Base-by-base conservation (phyloP, 64 coral and sea anemone species). In the Porites australiensis region DNA sequence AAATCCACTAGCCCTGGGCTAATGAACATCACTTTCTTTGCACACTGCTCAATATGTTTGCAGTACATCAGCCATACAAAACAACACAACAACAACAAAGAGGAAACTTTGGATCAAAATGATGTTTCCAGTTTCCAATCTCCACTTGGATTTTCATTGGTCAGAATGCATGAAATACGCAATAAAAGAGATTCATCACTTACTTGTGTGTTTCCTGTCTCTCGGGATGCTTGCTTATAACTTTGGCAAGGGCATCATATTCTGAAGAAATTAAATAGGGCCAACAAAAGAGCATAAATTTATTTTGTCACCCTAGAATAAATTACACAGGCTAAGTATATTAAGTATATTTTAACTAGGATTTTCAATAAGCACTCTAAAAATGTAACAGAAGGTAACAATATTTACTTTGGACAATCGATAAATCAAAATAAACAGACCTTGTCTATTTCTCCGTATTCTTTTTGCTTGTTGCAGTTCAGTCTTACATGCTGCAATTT, bases 201-300 rank as follows among this genome's bases (percentile, higher is more conserved):
- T 20, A 94, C 92, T 82, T 90, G 51, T 89, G 76, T 2, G 95
- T 96, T 72, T 96, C 95, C 54, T 96, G 91, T 90, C 95, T 93
- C 60, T 96, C 95, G 67, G 95, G 95, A 37, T 96, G 95, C 55
- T 93, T 88, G 55, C 74, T 87, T 44, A 96, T 96, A 0, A 92
- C 87, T 61, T 96, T 88, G 19, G 95, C 95, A 79, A 96, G 90
- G 37, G 95, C 95, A 93, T 96, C 95, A 68, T 96, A 96, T 86
- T 96, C 95, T 96, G 57, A 65, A 90, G 18, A 64, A 21, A 11
- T 54, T 45, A 62, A 82, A 4, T 1, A 48, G 12, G 3, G 54
- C 54, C 7, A 12, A 12, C 54, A 57, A 57, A 57, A 57, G 7
- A 57, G 54, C 2, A 57, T 57, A 11, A 11, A 57, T 57, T 57